phyloP scores from a whole-genome alignment of 2,113 vertebrate species.

The Epinephelus fuscoguttatus region DNA sequence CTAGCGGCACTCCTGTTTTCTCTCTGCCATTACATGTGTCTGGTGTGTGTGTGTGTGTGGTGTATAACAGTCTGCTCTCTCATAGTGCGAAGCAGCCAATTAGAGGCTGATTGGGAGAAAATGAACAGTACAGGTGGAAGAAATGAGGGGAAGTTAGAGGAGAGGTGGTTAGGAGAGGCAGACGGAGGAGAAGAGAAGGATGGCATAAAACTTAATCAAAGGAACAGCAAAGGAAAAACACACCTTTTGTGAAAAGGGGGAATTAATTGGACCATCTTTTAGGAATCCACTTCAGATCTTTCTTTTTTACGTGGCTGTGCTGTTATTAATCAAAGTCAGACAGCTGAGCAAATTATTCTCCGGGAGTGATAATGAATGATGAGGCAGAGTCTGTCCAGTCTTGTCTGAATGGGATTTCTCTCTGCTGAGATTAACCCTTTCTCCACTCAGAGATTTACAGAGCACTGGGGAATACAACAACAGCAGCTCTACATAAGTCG shows the following conservation, averaged over 20 bases:
- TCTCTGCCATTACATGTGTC: constrained; percentile 10
- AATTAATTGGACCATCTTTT: constrained; percentile 59
- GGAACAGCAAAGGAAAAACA: background rate
- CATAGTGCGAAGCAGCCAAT: constrained; percentile 41
- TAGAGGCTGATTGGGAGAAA: constrained; percentile 48
- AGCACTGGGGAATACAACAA: constrained; percentile 27
- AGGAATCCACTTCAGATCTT: constrained; percentile 20
- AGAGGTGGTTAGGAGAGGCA: constrained; percentile 1
- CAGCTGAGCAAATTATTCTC: constrained; percentile 46
- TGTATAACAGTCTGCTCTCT: constrained; percentile 30
- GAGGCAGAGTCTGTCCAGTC: constrained; percentile 40
- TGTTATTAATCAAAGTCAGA: constrained; percentile 56
- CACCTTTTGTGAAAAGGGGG: background rate
- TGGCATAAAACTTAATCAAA: constrained; percentile 9
- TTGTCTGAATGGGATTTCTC: constrained; percentile 40
- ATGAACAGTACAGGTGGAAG: constrained; percentile 37
- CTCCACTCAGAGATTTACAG: background rate
- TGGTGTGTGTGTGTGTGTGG: constrained; percentile 1
- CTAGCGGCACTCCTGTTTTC: constrained; percentile 7
- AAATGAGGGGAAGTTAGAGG: constrained; percentile 32
- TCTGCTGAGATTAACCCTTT: constrained; percentile 20
- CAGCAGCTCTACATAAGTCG: constrained; percentile 8
- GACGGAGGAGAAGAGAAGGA: background rate
- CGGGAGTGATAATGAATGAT: constrained; percentile 60
- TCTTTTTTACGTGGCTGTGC: constrained; percentile 4